Percentiles rank a stretch among this genome's conserved stretches.
Evolutionary conservation across 1,140 invertebrate genomes (phyloP).

Genomic region (Drosophila cardini): DNA sequence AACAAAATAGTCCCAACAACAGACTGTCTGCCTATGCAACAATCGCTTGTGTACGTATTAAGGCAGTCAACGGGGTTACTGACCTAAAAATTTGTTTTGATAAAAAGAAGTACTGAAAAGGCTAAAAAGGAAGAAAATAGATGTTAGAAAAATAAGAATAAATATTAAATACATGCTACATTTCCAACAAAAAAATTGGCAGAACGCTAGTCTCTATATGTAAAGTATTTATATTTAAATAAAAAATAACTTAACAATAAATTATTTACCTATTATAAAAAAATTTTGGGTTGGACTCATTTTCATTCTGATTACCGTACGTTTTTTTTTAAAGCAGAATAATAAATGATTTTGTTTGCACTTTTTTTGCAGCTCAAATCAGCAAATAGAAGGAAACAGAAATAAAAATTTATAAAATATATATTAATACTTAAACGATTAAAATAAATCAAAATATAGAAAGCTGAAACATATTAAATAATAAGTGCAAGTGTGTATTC

Average conservation of each 20-base stretch:
- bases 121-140: conserved; percentile 33
- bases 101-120: conserved; percentile 63
- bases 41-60: conserved; percentile 30
- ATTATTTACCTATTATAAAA: neutral
- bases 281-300: conserved; percentile 19
- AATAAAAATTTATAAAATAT: conserved; percentile 12
- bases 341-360: conserved; percentile 6
- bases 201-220: too few relatives aligned
- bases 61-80: conserved; percentile 51
- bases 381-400: neutral
- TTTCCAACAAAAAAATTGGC: too few relatives aligned
- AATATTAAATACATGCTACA: too few relatives aligned
- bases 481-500: conserved; percentile 43
- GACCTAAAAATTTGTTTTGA: conserved; percentile 62
- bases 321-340: neutral
- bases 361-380: conserved; percentile 23
- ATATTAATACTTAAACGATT: conserved; percentile 11
- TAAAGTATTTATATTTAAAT: too few relatives aligned
- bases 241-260: neutral
- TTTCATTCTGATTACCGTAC: conserved; percentile 30
- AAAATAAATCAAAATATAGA: conserved; percentile 10
- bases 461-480: conserved; percentile 33
- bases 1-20: conserved; percentile 43
- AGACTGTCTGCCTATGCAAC: conserved; percentile 18
- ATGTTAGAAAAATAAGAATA: neutral